These are phyloP conservation scores for Strix uralensis DNA, from an alignment of 2,113 vertebrate genomes.

Conservation along the genomic window DNA sequence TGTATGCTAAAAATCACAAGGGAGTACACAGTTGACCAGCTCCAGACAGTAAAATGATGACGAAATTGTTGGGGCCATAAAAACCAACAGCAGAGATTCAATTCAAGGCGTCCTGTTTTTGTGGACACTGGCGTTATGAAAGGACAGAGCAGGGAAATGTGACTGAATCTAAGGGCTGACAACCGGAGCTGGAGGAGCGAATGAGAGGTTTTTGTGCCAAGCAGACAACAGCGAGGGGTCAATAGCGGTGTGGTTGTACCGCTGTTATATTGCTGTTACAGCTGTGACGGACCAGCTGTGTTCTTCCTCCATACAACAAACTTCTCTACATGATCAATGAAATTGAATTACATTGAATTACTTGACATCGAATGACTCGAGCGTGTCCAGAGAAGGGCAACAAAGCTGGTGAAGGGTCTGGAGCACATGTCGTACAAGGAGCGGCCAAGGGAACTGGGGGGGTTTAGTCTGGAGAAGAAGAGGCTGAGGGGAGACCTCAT, in stretches of 20 bases:
- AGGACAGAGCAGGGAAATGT: neutral
- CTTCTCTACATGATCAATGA: neutral
- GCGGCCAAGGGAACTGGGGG: too few relatives aligned
- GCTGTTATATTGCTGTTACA: neutral
- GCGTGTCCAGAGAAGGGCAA: too few relatives aligned
- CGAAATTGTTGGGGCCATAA: neutral
- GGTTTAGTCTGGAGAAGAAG: too few relatives aligned
- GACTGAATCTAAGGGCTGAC: neutral
- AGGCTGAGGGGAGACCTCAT: too few relatives aligned
- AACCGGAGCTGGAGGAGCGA: fast-evolving
- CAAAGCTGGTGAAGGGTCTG: too few relatives aligned
- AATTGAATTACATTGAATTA: too few relatives aligned
- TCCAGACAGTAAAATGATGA: neutral
- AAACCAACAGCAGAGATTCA: neutral
- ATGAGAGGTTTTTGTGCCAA: neutral
- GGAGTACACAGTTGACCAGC: neutral
- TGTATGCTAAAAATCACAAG: neutral
- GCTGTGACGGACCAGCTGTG: neutral
- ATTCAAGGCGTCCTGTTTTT: neutral
- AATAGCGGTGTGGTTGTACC: neutral
- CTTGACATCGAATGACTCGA: too few relatives aligned
- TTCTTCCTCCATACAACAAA: neutral
- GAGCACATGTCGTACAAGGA: too few relatives aligned
- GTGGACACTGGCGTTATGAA: neutral
- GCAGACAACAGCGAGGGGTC: neutral